Evolutionary conservation across 1,140 invertebrate genomes (phyloP).

Genomic region (Heliconius congener): DNA sequence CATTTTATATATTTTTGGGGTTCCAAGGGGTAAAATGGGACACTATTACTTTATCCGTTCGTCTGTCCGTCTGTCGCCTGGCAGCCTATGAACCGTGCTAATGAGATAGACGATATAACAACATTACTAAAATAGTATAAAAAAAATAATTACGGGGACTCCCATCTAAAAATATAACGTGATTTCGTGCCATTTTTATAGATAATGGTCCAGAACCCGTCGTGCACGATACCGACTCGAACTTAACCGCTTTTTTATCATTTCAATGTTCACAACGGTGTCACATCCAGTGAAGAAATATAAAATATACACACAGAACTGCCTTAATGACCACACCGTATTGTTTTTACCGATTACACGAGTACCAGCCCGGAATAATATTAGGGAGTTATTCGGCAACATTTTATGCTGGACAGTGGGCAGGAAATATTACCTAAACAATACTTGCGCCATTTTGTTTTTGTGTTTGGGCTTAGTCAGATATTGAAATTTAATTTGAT

Average conservation of each 20-base stretch:
- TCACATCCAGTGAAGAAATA: constrained; percentile 21
- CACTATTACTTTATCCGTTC: no score
- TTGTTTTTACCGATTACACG: constrained; percentile 74
- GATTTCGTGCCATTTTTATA: no score
- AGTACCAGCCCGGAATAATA: constrained; percentile 75
- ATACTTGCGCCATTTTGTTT: background rate
- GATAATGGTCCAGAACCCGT: no score
- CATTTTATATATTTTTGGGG: no score
- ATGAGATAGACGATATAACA: no score
- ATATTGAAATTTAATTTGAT: background rate
- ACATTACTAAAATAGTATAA: no score
- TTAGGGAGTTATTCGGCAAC: constrained; percentile 47
- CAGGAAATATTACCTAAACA: background rate
- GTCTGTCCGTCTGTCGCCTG: no score
- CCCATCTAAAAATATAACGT: no score
- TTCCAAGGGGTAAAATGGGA: no score
- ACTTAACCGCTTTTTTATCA: background rate
- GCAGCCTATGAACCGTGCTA: no score
- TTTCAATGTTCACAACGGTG: background rate
- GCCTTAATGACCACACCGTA: constrained; percentile 61
- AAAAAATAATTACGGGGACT: no score
- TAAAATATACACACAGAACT: constrained; percentile 32
- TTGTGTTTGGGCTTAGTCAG: background rate
- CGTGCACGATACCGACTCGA: no score
- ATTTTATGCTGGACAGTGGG: constrained; percentile 26